phyloP scores from a whole-genome alignment of 2,888 invertebrate species.

The Phorcus lineatus region DNA sequence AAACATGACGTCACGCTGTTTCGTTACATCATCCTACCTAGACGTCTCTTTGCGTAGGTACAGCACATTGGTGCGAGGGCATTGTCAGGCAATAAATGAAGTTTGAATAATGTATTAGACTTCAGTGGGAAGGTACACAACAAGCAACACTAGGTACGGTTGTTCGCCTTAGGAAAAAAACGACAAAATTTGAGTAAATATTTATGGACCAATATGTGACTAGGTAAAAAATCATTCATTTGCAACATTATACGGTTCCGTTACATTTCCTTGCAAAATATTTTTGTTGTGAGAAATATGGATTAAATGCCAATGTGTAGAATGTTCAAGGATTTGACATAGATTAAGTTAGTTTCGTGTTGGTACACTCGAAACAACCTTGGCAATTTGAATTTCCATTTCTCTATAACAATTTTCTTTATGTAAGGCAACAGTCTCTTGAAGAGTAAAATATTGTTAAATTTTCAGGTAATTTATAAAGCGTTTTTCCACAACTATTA shows the following conservation, averaged over 20 bases:
- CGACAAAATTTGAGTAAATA: neutral
- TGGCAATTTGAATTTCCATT: no score
- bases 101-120: neutral
- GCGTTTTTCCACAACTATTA: no score
- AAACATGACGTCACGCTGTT: neutral
- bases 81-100: neutral
- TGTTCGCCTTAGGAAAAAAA: neutral
- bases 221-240: neutral
- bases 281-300: no score
- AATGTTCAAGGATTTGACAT: no score
- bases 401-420: no score
- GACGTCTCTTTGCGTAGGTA: neutral
- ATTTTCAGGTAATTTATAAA: no score
- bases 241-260: neutral
- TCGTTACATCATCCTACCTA: neutral
- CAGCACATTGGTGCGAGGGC: neutral
- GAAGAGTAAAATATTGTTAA: no score
- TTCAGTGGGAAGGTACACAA: neutral
- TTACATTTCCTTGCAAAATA: neutral
- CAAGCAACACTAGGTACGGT: neutral
- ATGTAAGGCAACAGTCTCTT: no score
- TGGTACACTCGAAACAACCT: no score
- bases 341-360: no score
- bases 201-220: neutral
- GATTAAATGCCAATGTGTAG: no score